Evolutionary conservation across 2,113 vertebrate species (phyloP), one percentile per base, ranked within the genome.

Genomic region (Rousettus leschenaultii): DNA sequence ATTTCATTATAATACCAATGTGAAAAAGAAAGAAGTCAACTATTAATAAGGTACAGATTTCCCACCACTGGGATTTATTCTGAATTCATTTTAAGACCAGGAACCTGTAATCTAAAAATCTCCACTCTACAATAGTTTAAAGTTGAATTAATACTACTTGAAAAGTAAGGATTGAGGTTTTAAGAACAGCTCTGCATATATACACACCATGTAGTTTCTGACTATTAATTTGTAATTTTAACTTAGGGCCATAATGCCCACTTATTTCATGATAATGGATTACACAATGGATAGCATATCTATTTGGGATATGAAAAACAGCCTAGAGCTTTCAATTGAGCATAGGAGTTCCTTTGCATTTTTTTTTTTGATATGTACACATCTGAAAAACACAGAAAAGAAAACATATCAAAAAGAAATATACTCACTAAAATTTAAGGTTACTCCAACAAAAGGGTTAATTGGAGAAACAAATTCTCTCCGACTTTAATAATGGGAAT

Each of bases 391-490:
- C 78, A 70, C 53, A 93, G 59, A 92, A 92, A 96, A 95, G 55
- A 95, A 92, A 95, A 95, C 19, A 24, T 73, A 96, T 74, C 78
- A 70, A 97, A 98, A 97, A 92, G 86, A 98, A 97, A 96, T 77
- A 96, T 38, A 98, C 24, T 86, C 95, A 97, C 98, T 93, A 98
- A 98, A 98, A 99, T 99, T 98, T 98, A 99, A 98, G 98, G 98
- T 96, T 97, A 96, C 84, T 95, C 98, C 99, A 99, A 99, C 99
- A 99, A 99, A 99, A 99, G 99, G 99, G 99, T 99, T 99, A 99
- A 99, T 99, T 99, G 99, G 99, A 99, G 99, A 99, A 99, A 99
- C 99, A 99, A 99, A 99, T 99, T 99, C 99, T 99, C 99, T 99
- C 99, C 99, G 99, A 99, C 99, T 99, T 98, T 99, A 99, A 99